These are phyloP conservation scores for Hipparchia sbordonii DNA, from an alignment of 2,888 invertebrate genomes.

Conservation along the genomic window DNA sequence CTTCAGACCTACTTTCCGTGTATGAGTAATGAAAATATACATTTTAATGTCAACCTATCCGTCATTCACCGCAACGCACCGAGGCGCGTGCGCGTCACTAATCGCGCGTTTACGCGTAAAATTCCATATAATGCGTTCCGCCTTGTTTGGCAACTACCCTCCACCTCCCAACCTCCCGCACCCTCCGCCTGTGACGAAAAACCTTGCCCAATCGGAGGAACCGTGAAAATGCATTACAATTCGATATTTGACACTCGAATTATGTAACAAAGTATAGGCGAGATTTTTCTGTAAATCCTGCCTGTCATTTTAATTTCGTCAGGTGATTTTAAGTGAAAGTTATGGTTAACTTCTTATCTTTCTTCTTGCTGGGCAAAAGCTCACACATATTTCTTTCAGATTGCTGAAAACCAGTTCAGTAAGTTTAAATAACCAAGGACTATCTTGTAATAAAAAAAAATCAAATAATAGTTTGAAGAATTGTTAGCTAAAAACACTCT, in stretches of 20 bases:
- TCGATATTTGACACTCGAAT: slow-evolving; percentile 47
- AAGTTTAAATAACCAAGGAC: not conserved
- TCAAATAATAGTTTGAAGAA: not conserved
- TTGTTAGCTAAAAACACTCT: not conserved
- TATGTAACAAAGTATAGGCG: too few species aligned
- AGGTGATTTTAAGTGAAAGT: too few species aligned
- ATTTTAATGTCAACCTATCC: slow-evolving; percentile 19
- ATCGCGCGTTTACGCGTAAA: slow-evolving; percentile 73
- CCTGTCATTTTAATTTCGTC: too few species aligned
- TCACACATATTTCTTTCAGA: too few species aligned
- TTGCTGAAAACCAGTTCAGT: not conserved
- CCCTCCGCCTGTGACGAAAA: slow-evolving; percentile 44
- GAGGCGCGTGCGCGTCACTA: slow-evolving; percentile 68
- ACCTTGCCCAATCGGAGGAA: slow-evolving; percentile 48
- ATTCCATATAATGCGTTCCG: slow-evolving; percentile 62
- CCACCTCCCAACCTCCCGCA: slow-evolving; percentile 42
- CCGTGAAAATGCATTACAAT: slow-evolving; percentile 46
- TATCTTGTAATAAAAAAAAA: too few species aligned
- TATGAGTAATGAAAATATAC: too few species aligned
- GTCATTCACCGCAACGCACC: slow-evolving; percentile 34
- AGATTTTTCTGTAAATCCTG: too few species aligned
- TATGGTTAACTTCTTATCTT: too few species aligned
- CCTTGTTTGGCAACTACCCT: slow-evolving; percentile 58
- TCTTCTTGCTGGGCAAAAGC: too few species aligned
- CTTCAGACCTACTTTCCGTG: too few species aligned